Conservation (phyloP, 2,797 vertebrate genomes). For the Characodon lateralis region DNA sequence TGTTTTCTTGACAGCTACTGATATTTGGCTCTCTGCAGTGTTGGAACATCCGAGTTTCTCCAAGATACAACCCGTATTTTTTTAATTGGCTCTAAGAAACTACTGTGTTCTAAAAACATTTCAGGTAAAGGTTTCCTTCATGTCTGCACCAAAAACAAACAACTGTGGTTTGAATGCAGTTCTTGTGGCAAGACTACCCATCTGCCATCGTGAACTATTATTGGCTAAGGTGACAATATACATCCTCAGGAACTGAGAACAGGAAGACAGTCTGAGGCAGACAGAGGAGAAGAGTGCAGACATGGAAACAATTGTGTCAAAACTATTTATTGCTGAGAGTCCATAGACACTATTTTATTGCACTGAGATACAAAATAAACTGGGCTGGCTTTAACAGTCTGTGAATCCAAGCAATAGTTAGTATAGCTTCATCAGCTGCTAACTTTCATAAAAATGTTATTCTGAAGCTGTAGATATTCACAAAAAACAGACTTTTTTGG, state of each 20-base stretch:
- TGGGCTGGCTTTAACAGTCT: too few relatives aligned
- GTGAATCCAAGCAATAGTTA: too few relatives aligned
- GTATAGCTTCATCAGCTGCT: not conserved
- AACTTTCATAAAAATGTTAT: not conserved
- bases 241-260: slow-evolving; percentile 32
- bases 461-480: not conserved
- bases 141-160: too few relatives aligned
- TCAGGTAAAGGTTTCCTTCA: too few relatives aligned
- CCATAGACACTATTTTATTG: not conserved
- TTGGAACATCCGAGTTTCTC: too few relatives aligned
- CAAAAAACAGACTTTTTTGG: not conserved
- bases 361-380: not conserved
- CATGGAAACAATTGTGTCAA: not conserved
- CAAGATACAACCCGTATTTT: too few relatives aligned
- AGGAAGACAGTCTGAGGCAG: slow-evolving; percentile 31
- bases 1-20: too few relatives aligned
- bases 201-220: slow-evolving; percentile 4
- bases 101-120: too few relatives aligned
- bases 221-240: slow-evolving; percentile 8
- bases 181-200: too few relatives aligned
- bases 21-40: too few relatives aligned
- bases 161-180: too few relatives aligned
- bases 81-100: too few relatives aligned
- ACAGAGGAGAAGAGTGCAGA: not conserved
- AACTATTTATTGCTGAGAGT: not conserved